Evolutionary conservation across 2,797 vertebrate species (phyloP).

Genomic region (Lacerta bilineata): DNA sequence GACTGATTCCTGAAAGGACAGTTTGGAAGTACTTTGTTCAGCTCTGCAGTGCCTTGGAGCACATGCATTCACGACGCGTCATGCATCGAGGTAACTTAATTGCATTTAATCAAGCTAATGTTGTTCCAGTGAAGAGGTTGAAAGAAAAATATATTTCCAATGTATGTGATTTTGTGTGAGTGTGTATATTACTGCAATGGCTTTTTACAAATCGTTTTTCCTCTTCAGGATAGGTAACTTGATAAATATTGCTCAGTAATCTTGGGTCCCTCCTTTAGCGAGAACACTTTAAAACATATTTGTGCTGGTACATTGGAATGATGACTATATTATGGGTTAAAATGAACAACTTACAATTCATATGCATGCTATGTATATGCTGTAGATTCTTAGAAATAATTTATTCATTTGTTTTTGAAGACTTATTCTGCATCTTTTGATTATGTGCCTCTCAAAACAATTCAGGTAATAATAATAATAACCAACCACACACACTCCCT

Average conservation of each 20-base stretch:
- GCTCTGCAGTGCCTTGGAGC: conserved; percentile 96
- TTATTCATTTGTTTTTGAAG: neutral
- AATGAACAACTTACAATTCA: neutral
- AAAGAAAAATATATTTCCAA: neutral
- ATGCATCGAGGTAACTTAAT: conserved; percentile 93
- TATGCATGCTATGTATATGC: neutral
- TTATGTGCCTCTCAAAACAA: neutral
- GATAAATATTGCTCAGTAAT: neutral
- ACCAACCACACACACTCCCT: too few species aligned
- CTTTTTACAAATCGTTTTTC: neutral
- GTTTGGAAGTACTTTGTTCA: conserved; percentile 99
- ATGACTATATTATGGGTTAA: neutral
- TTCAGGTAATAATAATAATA: too few species aligned
- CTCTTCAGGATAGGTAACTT: neutral
- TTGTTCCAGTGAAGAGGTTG: neutral
- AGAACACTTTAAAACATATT: neutral
- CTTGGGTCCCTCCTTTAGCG: neutral
- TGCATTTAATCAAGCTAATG: neutral
- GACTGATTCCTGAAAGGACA: conserved; percentile 96
- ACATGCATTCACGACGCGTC: conserved; percentile 98
- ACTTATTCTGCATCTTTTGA: neutral
- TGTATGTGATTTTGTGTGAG: neutral
- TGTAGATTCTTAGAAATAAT: neutral
- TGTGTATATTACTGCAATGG: neutral
- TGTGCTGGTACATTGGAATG: neutral